Conservation (phyloP, 2,797 vertebrate species). For the Nannoperca obscura region DNA sequence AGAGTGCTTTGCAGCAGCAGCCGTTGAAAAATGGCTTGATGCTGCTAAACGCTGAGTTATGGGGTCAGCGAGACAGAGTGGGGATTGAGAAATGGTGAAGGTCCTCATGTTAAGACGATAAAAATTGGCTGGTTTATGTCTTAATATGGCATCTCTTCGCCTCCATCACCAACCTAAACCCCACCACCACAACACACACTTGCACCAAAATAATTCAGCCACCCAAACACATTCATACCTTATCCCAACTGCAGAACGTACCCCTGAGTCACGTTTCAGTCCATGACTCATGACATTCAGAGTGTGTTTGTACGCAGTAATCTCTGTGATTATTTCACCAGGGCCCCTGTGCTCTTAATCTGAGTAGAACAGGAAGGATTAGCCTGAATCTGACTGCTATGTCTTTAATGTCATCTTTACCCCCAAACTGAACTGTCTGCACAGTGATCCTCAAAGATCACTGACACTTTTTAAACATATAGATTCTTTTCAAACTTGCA, state of each 20-base stretch:
- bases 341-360: slow-evolving; percentile 67
- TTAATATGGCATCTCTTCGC: slow-evolving; percentile 1
- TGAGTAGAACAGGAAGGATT: slow-evolving; percentile 67
- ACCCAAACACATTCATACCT: slow-evolving; percentile 1
- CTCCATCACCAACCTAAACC: background rate
- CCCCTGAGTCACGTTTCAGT: slow-evolving; percentile 60
- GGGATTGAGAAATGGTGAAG: slow-evolving; percentile 16
- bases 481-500: background rate
- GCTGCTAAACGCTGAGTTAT: slow-evolving; percentile 54
- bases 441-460: slow-evolving; percentile 2
- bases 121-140: background rate
- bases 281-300: slow-evolving; percentile 52
- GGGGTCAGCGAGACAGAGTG: slow-evolving; percentile 54
- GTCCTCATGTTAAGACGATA: background rate
- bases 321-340: slow-evolving; percentile 65
- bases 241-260: background rate
- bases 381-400: slow-evolving; percentile 59
- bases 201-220: background rate
- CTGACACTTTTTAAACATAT: background rate
- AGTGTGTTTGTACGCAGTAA: slow-evolving; percentile 51
- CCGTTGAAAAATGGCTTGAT: slow-evolving; percentile 48
- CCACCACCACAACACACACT: background rate
- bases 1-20: slow-evolving; percentile 53
- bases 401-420: slow-evolving; percentile 52
- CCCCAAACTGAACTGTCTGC: slow-evolving; percentile 42